phyloP scores from a whole-genome alignment of 2,888 invertebrate genomes.

The Oscheius onirici region DNA sequence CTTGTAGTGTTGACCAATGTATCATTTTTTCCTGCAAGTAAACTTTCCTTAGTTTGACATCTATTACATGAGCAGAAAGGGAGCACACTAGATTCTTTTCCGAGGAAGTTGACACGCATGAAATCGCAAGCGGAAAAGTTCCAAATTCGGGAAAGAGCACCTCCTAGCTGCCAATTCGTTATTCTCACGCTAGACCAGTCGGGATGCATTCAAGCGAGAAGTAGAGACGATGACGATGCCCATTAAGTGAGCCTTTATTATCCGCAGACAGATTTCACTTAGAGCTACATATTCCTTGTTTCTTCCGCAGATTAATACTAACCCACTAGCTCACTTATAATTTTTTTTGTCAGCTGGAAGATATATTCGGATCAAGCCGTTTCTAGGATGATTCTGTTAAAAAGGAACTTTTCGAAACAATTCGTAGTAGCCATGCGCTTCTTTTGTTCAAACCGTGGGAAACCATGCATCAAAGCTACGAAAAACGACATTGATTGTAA shows the following conservation, averaged over 20 bases:
- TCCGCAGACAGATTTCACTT: conserved; percentile 12
- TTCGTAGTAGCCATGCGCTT: too few relatives aligned
- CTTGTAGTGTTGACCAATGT: too few relatives aligned
- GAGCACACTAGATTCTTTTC: neutral
- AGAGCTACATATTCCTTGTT: neutral
- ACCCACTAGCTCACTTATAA: too few relatives aligned
- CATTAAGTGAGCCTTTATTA: conserved; percentile 28
- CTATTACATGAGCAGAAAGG: conserved; percentile 16
- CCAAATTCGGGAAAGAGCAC: conserved; percentile 6
- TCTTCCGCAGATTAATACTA: too few relatives aligned
- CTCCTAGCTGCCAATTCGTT: conserved; percentile 23
- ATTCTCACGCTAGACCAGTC: conserved; percentile 28
- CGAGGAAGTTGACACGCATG: neutral
- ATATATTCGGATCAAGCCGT: too few relatives aligned
- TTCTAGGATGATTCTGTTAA: too few relatives aligned
- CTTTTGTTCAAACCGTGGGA: too few relatives aligned
- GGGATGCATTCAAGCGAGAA: conserved; percentile 16
- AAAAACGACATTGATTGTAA: too few relatives aligned
- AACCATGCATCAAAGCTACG: too few relatives aligned
- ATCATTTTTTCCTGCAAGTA: too few relatives aligned
- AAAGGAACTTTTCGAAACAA: too few relatives aligned
- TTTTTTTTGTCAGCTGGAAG: too few relatives aligned
- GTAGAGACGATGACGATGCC: conserved; percentile 26
- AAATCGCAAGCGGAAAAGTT: neutral
- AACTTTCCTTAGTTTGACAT: neutral